Evolutionary conservation across 2,888 invertebrate genomes (phyloP).

Genomic region (Lysandra coridon): DNA sequence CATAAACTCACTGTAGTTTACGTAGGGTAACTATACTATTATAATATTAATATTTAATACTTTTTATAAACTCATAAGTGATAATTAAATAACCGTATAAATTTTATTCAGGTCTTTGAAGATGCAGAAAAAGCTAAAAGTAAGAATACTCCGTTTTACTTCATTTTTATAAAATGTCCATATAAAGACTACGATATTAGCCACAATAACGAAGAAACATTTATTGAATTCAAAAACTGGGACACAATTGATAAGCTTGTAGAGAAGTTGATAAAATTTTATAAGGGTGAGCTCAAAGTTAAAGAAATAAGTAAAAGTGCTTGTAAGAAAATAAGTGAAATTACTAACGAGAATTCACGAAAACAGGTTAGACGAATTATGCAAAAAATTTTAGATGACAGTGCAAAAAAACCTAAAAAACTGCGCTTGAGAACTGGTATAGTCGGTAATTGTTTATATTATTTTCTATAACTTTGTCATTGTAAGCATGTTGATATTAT

Average conservation of each 20-base stretch:
- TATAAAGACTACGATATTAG: conserved; percentile 76
- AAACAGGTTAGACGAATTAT: conserved; percentile 68
- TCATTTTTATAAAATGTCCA: conserved; percentile 80
- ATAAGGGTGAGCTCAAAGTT: conserved; percentile 51
- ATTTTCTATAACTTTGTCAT: neutral
- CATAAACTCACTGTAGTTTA: too few species aligned
- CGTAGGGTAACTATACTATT: too few species aligned
- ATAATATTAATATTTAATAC: neutral
- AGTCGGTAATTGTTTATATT: conserved; percentile 55
- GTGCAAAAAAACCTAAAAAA: conserved; percentile 52
- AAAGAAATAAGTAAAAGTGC: conserved; percentile 44
- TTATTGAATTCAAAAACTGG: conserved; percentile 81
- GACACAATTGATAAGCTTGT: conserved; percentile 56
- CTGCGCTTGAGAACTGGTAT: conserved; percentile 65
- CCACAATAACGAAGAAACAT: conserved; percentile 67
- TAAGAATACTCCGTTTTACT: conserved; percentile 64
- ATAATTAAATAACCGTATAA: neutral
- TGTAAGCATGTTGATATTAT: neutral
- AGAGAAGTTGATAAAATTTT: conserved; percentile 61
- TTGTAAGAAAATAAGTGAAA: conserved; percentile 40
- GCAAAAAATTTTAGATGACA: conserved; percentile 62
- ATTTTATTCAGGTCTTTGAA: conserved; percentile 30
- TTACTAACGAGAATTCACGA: conserved; percentile 46
- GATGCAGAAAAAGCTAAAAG: conserved; percentile 42
- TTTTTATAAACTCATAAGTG: neutral